Evolutionary conservation across 2,888 invertebrate species (phyloP).

Genomic region (Cinara cedri): DNA sequence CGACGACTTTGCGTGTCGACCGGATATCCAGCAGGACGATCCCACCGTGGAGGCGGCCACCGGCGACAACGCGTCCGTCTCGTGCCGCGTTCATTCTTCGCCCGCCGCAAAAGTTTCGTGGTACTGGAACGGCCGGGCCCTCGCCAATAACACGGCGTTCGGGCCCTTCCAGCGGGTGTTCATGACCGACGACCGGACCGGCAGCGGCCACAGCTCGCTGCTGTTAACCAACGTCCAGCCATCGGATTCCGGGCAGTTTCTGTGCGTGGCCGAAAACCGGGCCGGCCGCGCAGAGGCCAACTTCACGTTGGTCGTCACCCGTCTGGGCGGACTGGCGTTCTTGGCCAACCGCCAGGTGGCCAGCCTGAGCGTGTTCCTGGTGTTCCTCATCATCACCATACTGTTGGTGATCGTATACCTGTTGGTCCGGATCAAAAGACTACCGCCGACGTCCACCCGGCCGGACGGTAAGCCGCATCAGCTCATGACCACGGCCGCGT

Average conservation of each 20-base stretch:
- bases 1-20: slow-evolving; percentile 80
- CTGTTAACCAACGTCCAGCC: slow-evolving; percentile 83
- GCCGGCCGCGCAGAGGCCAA: slow-evolving; percentile 88
- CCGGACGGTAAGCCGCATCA: slow-evolving; percentile 60
- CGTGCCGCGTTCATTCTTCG: slow-evolving; percentile 80
- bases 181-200: slow-evolving; percentile 71
- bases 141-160: slow-evolving; percentile 79
- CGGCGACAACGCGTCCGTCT: slow-evolving; percentile 84
- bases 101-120: slow-evolving; percentile 83
- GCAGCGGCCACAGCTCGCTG: slow-evolving; percentile 76
- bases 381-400: slow-evolving; percentile 78
- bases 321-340: slow-evolving; percentile 79
- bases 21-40: slow-evolving; percentile 76
- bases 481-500: slow-evolving; percentile 71
- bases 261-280: slow-evolving; percentile 87
- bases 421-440: slow-evolving; percentile 75
- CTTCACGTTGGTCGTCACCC: slow-evolving; percentile 82
- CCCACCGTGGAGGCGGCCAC: slow-evolving; percentile 79
- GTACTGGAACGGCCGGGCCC: slow-evolving; percentile 83
- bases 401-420: slow-evolving; percentile 75
- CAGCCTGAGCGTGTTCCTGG: slow-evolving; percentile 81
- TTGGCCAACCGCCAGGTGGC: slow-evolving; percentile 85
- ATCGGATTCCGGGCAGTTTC: slow-evolving; percentile 82
- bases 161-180: slow-evolving; percentile 78
- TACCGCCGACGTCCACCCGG: slow-evolving; percentile 62